These are phyloP conservation scores for Stegodyphus mimosarum DNA, from an alignment of 1,140 invertebrate genomes.

Conservation along the genomic window DNA sequence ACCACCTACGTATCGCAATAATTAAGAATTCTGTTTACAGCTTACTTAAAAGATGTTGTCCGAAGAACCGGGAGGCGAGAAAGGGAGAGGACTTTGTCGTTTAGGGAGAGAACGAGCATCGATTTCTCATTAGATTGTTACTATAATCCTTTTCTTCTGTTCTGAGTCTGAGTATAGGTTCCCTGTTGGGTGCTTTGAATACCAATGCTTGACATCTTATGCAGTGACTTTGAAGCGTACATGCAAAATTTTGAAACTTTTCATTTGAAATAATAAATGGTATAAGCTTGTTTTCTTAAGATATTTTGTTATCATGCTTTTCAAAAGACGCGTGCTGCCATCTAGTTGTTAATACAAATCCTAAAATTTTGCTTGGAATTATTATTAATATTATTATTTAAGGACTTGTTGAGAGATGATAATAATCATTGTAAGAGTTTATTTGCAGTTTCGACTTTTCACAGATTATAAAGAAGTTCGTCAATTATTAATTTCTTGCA, in stretches of 20 bases:
- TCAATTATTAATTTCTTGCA: too few relatives aligned
- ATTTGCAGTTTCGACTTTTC: too few relatives aligned
- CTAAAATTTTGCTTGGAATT: too few relatives aligned
- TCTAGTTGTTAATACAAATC: too few relatives aligned
- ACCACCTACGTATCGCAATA: conserved; percentile 19
- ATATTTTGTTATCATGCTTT: too few relatives aligned
- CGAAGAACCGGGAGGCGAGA: background rate
- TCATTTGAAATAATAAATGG: background rate
- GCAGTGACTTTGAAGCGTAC: background rate
- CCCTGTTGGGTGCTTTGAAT: conserved; percentile 27
- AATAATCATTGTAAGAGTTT: too few relatives aligned
- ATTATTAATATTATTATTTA: too few relatives aligned
- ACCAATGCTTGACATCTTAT: background rate
- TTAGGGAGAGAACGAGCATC: conserved; percentile 12
- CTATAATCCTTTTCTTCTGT: background rate
- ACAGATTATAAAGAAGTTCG: too few relatives aligned
- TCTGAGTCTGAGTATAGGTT: background rate
- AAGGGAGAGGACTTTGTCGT: background rate
- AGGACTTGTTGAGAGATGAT: too few relatives aligned
- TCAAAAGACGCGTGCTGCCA: too few relatives aligned
- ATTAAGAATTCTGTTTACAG: conserved; percentile 54
- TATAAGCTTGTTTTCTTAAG: too few relatives aligned
- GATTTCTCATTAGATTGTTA: conserved; percentile 43
- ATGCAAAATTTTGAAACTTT: conserved; percentile 4
- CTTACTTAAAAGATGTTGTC: conserved; percentile 15